Percentiles rank a stretch among this genome's conserved stretches.
Conservation (phyloP, 2,113 vertebrate genomes). For the Isurus oxyrinchus region DNA sequence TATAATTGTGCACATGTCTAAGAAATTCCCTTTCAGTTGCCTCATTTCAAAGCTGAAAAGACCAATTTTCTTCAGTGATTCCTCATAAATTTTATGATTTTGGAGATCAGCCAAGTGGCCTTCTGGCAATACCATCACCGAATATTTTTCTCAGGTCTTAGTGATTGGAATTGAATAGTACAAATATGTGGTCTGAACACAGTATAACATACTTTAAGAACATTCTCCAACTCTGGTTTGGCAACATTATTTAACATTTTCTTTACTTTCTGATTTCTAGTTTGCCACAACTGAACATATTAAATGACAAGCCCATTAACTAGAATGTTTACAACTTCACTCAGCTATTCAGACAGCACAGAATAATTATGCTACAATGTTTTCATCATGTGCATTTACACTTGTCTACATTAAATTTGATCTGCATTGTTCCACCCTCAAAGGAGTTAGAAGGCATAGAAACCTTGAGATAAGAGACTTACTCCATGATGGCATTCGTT, state of each 20-base stretch:
- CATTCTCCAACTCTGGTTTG: not conserved
- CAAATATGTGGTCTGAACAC: not conserved
- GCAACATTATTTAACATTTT: not conserved
- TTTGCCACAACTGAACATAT: not conserved
- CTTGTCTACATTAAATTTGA: not conserved
- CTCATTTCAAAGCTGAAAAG: not conserved
- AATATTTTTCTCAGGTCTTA: not conserved
- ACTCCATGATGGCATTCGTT: not conserved
- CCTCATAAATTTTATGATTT: not conserved
- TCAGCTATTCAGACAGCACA: not conserved
- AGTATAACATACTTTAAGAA: not conserved
- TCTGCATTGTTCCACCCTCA: not conserved
- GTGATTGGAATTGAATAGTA: not conserved
- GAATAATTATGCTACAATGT: not conserved
- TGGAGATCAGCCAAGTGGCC: not conserved
- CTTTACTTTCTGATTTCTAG: not conserved
- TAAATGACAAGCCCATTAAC: not conserved
- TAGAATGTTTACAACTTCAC: not conserved
- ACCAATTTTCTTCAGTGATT: not conserved
- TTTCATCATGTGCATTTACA: not conserved
- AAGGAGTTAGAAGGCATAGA: not conserved
- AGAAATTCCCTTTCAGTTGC: not conserved
- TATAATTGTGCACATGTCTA: not conserved
- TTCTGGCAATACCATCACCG: not conserved
- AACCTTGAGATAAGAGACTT: not conserved